A percentile compares a stretch with the other conserved stretches of the same genome.
phyloP scores from a whole-genome alignment of 1,140 invertebrate species.

The Cryptotermes secundus region DNA sequence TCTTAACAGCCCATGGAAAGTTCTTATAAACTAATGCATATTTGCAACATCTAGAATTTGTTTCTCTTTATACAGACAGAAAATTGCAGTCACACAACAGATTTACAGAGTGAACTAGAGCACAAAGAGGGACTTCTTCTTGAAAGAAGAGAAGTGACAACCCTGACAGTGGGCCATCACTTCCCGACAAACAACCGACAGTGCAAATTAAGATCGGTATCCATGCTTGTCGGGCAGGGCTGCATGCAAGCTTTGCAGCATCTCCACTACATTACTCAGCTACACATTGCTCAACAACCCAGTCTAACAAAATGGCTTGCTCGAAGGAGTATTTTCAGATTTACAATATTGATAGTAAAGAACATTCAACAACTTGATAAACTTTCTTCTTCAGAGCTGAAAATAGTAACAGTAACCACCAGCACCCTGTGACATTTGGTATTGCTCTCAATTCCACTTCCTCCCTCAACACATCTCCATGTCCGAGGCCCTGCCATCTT shows the following conservation, averaged over 20 bases:
- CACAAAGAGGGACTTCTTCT: slow-evolving; percentile 36
- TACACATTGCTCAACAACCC: slow-evolving; percentile 39
- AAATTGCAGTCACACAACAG: slow-evolving; percentile 41
- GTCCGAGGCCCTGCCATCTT: background rate
- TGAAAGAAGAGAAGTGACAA: slow-evolving; percentile 30
- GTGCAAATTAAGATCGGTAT: slow-evolving; percentile 10
- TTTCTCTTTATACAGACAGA: slow-evolving; percentile 40
- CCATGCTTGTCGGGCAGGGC: background rate
- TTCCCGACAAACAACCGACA: slow-evolving; percentile 15
- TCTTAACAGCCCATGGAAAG: slow-evolving; percentile 42
- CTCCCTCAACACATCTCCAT: background rate
- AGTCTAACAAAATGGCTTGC: slow-evolving; percentile 38
- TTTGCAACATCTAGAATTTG: slow-evolving; percentile 41
- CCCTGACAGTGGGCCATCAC: slow-evolving; percentile 1
- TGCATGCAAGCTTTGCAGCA: slow-evolving; percentile 25
- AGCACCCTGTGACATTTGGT: slow-evolving; percentile 29
- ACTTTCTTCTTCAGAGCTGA: slow-evolving; percentile 31
- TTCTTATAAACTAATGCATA: slow-evolving; percentile 42
- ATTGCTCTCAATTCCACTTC: slow-evolving; percentile 28
- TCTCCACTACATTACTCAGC: slow-evolving; percentile 35
- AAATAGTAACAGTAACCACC: slow-evolving; percentile 36
- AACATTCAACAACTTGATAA: slow-evolving; percentile 37
- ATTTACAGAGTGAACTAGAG: slow-evolving; percentile 40
- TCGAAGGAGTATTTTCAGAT: slow-evolving; percentile 32
- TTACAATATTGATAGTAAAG: slow-evolving; percentile 35